Base-by-base conservation (phyloP, 2,113 vertebrate species). In the Hemichromis elongatus region DNA sequence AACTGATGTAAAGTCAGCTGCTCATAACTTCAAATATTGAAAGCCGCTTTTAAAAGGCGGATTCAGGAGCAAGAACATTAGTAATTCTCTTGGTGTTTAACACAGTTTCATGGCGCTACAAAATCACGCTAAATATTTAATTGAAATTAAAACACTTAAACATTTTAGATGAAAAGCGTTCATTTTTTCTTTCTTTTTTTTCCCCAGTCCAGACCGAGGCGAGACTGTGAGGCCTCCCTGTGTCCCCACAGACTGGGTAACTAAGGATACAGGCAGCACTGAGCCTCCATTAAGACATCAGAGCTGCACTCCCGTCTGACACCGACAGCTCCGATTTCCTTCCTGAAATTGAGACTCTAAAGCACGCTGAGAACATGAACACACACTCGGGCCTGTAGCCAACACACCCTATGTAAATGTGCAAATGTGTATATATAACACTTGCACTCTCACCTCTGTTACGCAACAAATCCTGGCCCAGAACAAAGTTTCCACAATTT, bases 281-380 rank as follows among this genome's bases (percentile, higher is more conserved):
- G 86, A 89, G 73, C 84, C 86, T 92, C 92, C 92, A 93, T 94
- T 90, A 95, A 91, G 92, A 94, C 93, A 94, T 91, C 85, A 85
- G 92, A 94, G 87, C 88, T 47, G 75, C 26, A 8, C 88, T 88
- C 90, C 83, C 9, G 86, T 85, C 90, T 90, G 86, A 94, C 89
- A 91, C 88, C 77, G 28, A 54, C 75, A 37, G 89, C 88, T 95
- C 90, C 24, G 5, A 87, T 95, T 95, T 93, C 93, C 87, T 89
- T 82, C 30, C 88, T 87, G 94, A 92, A 94, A 94, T 16, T 40
- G 92, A 95, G 85, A 89, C 90, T 79, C 82, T 30, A 80, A 79
- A 83, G 89, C 24, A 16, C 42, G n/a, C 55, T 30, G 42, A 57
- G 42, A 68, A 85, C 85, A 86, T 70, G 75, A 33, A 57, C 28